Conservation (phyloP, 92 coral and sea anemone genomes). For the Diadumene lineata region DNA sequence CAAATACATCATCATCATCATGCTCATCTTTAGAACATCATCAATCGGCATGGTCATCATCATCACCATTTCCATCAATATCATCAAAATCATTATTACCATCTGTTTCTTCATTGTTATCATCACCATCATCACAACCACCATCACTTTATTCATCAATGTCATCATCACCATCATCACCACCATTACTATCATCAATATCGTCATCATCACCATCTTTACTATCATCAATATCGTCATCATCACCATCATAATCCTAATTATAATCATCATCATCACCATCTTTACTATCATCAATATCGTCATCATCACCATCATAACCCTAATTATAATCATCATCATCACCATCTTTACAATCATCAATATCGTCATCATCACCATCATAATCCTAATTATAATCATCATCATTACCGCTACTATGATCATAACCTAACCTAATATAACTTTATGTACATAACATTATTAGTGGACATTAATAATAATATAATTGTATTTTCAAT, state of each 20-base stretch:
- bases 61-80: neutral
- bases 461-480: neutral
- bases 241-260: neutral
- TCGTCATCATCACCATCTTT: neutral
- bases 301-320: neutral
- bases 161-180: constrained; percentile 1
- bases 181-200: neutral
- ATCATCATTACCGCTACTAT: neutral
- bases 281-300: neutral
- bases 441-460: no score
- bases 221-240: neutral
- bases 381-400: neutral
- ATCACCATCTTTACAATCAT: neutral
- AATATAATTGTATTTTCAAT: neutral
- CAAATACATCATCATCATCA: no score
- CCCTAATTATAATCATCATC: neutral
- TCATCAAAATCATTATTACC: neutral
- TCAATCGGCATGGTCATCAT: neutral
- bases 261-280: neutral
- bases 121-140: neutral
- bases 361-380: neutral
- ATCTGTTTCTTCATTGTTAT: no score
- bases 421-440: neutral
- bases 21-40: neutral
- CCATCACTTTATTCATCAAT: neutral